Evolutionary conservation across 1,140 invertebrate genomes (phyloP), one percentile per base, ranked within the genome.

Genomic region (Vollenhovia emeryi): DNA sequence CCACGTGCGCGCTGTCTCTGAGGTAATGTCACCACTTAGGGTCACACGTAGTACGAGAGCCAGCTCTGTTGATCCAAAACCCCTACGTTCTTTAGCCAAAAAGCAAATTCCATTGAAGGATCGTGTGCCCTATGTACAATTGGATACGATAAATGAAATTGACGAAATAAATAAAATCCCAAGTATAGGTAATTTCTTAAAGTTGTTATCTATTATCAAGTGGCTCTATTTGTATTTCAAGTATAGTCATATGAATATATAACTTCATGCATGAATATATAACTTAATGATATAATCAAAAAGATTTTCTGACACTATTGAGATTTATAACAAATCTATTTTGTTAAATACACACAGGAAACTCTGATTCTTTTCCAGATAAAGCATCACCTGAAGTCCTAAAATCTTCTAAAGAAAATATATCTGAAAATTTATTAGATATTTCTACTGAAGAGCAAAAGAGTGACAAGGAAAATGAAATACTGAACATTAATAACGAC

Each of bases 1-100:
- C 8, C 3, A 64, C 1, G 68, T 71, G 8, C 91, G 93, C 86
- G 93, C 93, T 84, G 90, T 89, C 4, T 94, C 93, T 27, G 93
- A 94, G 57, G 33, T 86, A 30, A 91, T 89, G 13, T 90, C 92
- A 15, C 66, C 91, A 33, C 82, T 89, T 11, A 87, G 86, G 76
- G 11, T 3, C 13, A 93, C 88, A 50, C 90, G 93, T 40, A 89
- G 43, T 71, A 92, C 91, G 18, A 89, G 93, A 79, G 91, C 93
- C 21, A 93, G 83, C 59, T 94, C 93, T 1, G 76, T 92, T 13
- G 93, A 90, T 48, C 86, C 85, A 1, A 88, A 92, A 60, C 27
- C 43, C n/a, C n/a, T n/a, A n/a, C n/a, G n/a, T n/a, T n/a, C n/a
- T n/a, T n/a, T n/a, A n/a, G n/a, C n/a, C n/a, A n/a, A n/a, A n/a